A percentile compares a stretch with the other conserved stretches of the same genome.
Evolutionary conservation across 2,113 vertebrate species (phyloP).

Genomic region (Oncorhynchus gorbuscha): DNA sequence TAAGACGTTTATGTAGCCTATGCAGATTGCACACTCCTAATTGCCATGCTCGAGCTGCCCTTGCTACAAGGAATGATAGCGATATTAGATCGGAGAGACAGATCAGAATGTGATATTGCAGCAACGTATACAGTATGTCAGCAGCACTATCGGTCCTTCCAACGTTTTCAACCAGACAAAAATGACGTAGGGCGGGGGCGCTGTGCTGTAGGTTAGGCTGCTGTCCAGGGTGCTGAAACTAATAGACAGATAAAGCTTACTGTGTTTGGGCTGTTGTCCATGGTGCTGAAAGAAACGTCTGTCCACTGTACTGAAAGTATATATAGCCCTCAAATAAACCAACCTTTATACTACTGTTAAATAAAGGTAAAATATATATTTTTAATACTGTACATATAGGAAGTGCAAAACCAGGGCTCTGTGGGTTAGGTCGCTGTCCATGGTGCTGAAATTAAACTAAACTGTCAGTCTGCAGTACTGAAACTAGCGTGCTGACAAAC

Average conservation of each 20-base stretch:
- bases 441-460: too few relatives aligned
- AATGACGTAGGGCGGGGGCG: not conserved
- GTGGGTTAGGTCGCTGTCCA: too few relatives aligned
- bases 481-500: too few relatives aligned
- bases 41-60: not conserved
- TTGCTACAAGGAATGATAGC: not conserved
- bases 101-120: not conserved
- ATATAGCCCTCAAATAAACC: too few relatives aligned
- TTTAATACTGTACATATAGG: too few relatives aligned
- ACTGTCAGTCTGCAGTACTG: too few relatives aligned
- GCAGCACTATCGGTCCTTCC: not conserved
- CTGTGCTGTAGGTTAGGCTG: not conserved
- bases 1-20: not conserved
- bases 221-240: constrained; percentile 4
- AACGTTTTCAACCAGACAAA: not conserved
- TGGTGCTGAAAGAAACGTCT: too few relatives aligned
- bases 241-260: not conserved
- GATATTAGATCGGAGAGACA: not conserved
- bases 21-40: not conserved
- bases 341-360: too few relatives aligned
- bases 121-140: not conserved
- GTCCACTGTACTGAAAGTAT: too few relatives aligned
- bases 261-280: too few relatives aligned
- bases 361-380: too few relatives aligned
- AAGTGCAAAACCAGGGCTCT: too few relatives aligned